Evolutionary conservation across 2,113 vertebrate species (phyloP), one percentile per base, ranked within the genome.

Genomic region (Cettia cetti): DNA sequence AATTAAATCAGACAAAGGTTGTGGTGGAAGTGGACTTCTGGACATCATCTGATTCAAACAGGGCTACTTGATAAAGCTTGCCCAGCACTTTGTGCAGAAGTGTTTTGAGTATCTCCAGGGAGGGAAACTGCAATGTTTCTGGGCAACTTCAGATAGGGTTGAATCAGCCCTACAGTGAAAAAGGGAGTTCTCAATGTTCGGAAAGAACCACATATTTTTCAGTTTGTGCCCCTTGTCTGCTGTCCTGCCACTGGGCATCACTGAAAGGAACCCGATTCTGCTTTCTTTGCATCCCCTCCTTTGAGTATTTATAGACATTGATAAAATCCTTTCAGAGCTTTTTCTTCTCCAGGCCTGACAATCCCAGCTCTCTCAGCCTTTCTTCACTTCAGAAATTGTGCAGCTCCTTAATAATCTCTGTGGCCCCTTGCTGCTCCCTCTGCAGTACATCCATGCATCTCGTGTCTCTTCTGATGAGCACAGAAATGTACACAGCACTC

Each of bases 241-340:
- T 66, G 23, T 66, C 28, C 39, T 75, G 13, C 30, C 20, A 40
- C 24, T 60, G 28, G 21, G 13, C 16, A 53, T 44, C 61, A 45
- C 24, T 40, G 17, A 45, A 75, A 47, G 16, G 11, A 60, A 30
- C 15, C 6, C 1, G 0, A 37, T n/a, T 33, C 74, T 53, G 23
- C 9, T 19, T 20, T 39, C 16, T n/a, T n/a, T 45, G 16, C n/a
- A 75, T 28, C 9, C 16, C 11, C 3, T n/a, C 0, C 13, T 53
- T n/a, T 53, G 45, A 23, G 45, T 30, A 53, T 53, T 50, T 33
- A 33, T 5, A 76, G 14, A 26, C 4, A 59, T 11, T 53, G 11
- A 8, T 37, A 37, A 61, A 31, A 57, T 47, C 3, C 2, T 7
- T 9, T 3, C 23, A n/a, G 20, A 75, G 5, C 4, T 30, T 82